phyloP scores from a whole-genome alignment of 2,797 vertebrate species.

The Sebastes goodei region DNA sequence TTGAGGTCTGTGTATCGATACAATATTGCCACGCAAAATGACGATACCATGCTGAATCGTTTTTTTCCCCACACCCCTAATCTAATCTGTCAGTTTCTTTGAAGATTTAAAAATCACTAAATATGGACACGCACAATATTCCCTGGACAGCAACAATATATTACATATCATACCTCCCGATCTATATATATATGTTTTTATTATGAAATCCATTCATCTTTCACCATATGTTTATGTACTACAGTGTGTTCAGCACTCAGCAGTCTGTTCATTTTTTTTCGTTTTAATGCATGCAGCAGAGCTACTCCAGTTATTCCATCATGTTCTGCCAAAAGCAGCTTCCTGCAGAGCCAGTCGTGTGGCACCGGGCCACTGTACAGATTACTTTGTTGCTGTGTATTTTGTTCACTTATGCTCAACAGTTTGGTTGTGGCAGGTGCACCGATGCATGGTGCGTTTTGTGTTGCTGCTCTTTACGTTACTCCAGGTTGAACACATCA shows the following conservation, averaged over 20 bases:
- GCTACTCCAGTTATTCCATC: conserved; percentile 38
- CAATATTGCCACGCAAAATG: too few relatives aligned
- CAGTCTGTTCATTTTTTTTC: neutral
- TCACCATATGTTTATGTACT: conserved; percentile 26
- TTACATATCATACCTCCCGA: neutral
- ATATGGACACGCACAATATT: neutral
- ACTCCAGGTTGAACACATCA: conserved; percentile 13
- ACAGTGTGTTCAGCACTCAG: neutral
- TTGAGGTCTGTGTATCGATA: too few relatives aligned
- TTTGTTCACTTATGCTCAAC: conserved; percentile 6
- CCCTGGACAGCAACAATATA: neutral
- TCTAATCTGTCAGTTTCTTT: neutral
- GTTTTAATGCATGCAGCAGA: conserved; percentile 46
- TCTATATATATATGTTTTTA: neutral
- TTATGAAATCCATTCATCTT: conserved; percentile 17
- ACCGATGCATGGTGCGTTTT: conserved; percentile 18
- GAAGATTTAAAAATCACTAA: neutral
- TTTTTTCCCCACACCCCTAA: too few relatives aligned
- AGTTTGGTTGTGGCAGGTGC: conserved; percentile 32
- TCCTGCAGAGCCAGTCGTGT: conserved; percentile 33
- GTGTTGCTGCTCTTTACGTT: neutral
- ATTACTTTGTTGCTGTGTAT: conserved; percentile 24
- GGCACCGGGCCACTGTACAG: conserved; percentile 8
- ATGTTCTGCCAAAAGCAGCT: conserved; percentile 48
- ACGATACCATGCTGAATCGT: too few relatives aligned